These are phyloP conservation scores for Noturus placidus DNA, from an alignment of 2,113 vertebrate genomes.

Conservation along the genomic window DNA sequence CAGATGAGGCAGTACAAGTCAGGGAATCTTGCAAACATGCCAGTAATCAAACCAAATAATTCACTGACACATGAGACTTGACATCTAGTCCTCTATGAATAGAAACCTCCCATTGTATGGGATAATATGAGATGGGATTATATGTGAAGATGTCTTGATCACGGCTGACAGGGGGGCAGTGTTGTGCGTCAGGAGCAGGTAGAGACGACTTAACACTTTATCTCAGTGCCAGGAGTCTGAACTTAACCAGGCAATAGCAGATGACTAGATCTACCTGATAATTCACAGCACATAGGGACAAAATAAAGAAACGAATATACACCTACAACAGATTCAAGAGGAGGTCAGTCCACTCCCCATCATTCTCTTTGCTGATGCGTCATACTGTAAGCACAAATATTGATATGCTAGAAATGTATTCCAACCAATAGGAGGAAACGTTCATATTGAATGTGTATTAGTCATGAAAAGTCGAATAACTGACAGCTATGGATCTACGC, in stretches of 20 bases:
- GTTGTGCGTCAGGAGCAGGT: slow-evolving; percentile 23
- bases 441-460: background rate
- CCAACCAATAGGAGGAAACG: background rate
- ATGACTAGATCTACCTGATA: slow-evolving; percentile 24
- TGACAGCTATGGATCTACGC: slow-evolving; percentile 14
- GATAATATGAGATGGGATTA: slow-evolving; percentile 37
- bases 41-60: background rate
- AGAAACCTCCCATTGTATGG: slow-evolving; percentile 1
- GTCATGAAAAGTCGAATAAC: background rate
- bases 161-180: background rate
- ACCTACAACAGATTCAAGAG: background rate
- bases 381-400: slow-evolving; percentile 4
- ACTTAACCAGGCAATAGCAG: slow-evolving; percentile 13
- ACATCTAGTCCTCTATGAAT: slow-evolving; percentile 7
- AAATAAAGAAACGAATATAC: slow-evolving; percentile 19
- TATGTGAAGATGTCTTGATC: slow-evolving; percentile 38
- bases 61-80: background rate
- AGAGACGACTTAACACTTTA: slow-evolving; percentile 13
- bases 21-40: background rate
- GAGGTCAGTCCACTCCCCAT: background rate
- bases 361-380: background rate
- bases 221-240: background rate
- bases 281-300: slow-evolving; percentile 6
- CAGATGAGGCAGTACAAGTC: slow-evolving; percentile 14
- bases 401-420: background rate